phyloP scores from a whole-genome alignment of 2,113 vertebrate species.

The Antechinus stuartii region DNA sequence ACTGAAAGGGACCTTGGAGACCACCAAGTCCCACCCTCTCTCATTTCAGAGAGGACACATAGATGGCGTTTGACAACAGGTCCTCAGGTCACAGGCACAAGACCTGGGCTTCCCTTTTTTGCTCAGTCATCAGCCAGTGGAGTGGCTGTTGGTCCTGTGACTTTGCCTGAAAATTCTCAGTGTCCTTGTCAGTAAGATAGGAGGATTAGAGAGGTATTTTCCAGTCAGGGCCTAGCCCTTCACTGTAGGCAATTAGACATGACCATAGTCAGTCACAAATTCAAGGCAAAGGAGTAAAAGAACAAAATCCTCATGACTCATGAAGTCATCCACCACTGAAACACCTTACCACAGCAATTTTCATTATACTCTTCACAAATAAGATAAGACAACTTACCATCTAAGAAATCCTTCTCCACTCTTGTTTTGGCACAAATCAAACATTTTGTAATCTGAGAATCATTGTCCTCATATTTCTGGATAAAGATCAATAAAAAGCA shows the following conservation, averaged over 20 bases:
- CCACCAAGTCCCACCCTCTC: too few species aligned
- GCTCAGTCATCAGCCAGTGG: neutral
- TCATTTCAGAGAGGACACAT: neutral
- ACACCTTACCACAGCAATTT: too few species aligned
- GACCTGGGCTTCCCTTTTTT: neutral
- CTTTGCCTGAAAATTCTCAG: neutral
- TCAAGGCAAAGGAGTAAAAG: neutral
- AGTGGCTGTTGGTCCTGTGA: neutral
- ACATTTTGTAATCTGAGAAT: neutral
- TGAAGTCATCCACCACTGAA: too few species aligned
- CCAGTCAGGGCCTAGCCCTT: neutral
- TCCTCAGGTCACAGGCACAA: neutral
- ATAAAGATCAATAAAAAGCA: neutral
- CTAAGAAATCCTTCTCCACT: neutral
- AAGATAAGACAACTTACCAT: neutral
- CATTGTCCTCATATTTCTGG: neutral
- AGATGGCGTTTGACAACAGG: neutral
- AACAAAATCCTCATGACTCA: neutral
- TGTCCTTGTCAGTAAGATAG: neutral
- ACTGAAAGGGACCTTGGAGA: too few species aligned
- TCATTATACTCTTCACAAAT: neutral
- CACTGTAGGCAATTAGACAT: neutral
- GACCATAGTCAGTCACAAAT: neutral
- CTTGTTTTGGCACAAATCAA: neutral
- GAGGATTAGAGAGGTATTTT: neutral